Conservation (phyloP, 2,888 invertebrate genomes). For the Limnephilus lunatus region DNA sequence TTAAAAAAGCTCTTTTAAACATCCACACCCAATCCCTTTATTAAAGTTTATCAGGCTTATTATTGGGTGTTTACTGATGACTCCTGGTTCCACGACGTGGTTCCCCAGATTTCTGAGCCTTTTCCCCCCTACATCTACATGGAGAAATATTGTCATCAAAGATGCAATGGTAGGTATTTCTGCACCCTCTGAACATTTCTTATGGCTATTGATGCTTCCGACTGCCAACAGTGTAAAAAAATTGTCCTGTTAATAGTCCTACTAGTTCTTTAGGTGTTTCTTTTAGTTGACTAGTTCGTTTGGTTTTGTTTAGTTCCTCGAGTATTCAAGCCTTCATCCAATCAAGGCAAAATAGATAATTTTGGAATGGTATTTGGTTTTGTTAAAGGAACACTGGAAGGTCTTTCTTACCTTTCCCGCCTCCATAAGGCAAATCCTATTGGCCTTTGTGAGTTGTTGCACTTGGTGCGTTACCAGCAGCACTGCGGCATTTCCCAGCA, state of each 20-base stretch:
- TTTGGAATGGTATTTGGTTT: not conserved
- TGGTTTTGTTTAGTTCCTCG: not conserved
- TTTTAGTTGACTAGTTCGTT: not conserved
- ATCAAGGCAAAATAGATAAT: not conserved
- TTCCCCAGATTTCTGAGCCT: no score
- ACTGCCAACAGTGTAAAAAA: not conserved
- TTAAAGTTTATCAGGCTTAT: no score
- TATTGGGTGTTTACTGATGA: no score
- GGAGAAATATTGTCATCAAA: no score
- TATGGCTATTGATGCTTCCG: not conserved
- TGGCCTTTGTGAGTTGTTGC: constrained; percentile 77
- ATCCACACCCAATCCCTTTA: no score
- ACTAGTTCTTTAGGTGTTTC: not conserved
- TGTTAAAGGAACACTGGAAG: not conserved
- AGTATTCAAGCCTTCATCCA: no score
- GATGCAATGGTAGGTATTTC: no score
- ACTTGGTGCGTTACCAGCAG: constrained; percentile 83
- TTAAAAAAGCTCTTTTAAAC: not conserved
- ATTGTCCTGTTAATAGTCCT: not conserved
- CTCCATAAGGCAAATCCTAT: constrained; percentile 74
- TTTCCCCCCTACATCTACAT: not conserved
- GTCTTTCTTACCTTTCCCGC: constrained; percentile 69
- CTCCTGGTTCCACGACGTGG: no score
- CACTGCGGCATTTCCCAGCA: constrained; percentile 76
- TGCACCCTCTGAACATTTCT: no score